Conservation (phyloP, 2,888 invertebrate genomes). For the Cremastinae sp. region DNA sequence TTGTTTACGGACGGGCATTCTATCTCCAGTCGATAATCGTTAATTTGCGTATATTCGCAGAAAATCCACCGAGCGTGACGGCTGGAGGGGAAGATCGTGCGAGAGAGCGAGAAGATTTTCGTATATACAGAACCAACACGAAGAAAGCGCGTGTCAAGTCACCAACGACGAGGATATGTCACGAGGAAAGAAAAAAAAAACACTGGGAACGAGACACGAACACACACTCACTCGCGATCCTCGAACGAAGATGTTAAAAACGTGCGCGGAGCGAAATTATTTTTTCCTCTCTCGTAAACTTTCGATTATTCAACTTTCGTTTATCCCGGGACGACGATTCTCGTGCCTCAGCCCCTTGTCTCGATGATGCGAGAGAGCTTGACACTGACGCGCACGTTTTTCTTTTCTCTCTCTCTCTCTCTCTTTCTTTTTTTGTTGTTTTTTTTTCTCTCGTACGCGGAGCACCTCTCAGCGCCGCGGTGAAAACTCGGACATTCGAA, state of each 20-base stretch:
- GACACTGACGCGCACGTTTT: conserved; percentile 41
- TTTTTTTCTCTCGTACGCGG: background rate
- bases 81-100: conserved; percentile 15
- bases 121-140: conserved; percentile 12
- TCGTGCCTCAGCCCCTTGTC: background rate
- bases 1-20: conserved; percentile 89
- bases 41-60: conserved; percentile 32
- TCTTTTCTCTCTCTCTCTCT: conserved; percentile 1
- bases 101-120: background rate
- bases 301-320: background rate
- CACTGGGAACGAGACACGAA: conserved; percentile 16
- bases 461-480: background rate
- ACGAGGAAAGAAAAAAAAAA: conserved; percentile 9
- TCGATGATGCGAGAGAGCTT: conserved; percentile 2
- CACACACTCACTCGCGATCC: conserved; percentile 38
- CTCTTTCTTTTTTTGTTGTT: background rate
- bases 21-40: conserved; percentile 58
- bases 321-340: background rate
- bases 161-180: conserved; percentile 29
- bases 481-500: background rate
- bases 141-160: conserved; percentile 19
- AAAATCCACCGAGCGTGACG: conserved; percentile 33
- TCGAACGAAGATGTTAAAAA: conserved; percentile 51
- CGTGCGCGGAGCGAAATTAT: conserved; percentile 52
- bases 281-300: background rate